Evolutionary conservation across 2,797 vertebrate genomes (phyloP).

Genomic region (Danio tinwini): DNA sequence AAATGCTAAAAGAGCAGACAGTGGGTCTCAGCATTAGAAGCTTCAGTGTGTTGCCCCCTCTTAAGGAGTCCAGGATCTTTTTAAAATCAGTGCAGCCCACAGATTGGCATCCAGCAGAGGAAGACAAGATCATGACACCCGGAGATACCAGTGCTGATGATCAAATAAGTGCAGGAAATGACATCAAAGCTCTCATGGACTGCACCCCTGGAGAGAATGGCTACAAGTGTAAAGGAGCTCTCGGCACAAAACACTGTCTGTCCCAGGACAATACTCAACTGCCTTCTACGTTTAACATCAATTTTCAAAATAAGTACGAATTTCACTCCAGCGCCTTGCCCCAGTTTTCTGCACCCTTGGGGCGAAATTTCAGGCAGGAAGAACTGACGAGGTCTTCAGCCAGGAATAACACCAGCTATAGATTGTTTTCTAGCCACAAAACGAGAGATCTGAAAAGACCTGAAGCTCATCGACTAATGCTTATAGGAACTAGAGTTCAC

Average conservation of each 20-base stretch:
- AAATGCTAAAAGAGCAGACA: slow-evolving; percentile 38
- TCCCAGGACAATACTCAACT: slow-evolving; percentile 62
- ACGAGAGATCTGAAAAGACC: slow-evolving; percentile 31
- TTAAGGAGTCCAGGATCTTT: slow-evolving; percentile 58
- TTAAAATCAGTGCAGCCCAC: slow-evolving; percentile 38
- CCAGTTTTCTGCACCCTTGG: slow-evolving; percentile 46
- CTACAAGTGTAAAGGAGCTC: background rate
- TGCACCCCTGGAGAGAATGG: slow-evolving; percentile 37
- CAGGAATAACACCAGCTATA: slow-evolving; percentile 41
- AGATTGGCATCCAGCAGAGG: background rate
- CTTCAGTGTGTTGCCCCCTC: slow-evolving; percentile 74
- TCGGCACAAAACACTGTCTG: slow-evolving; percentile 58
- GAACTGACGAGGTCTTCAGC: slow-evolving; percentile 37
- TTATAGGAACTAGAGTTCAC: slow-evolving; percentile 69
- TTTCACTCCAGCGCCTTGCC: slow-evolving; percentile 47
- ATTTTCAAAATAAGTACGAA: slow-evolving; percentile 58
- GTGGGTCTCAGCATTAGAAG: slow-evolving; percentile 66
- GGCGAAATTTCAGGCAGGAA: slow-evolving; percentile 63
- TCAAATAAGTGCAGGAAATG: slow-evolving; percentile 39
- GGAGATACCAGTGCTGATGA: slow-evolving; percentile 42
- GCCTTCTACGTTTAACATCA: slow-evolving; percentile 55
- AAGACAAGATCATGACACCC: slow-evolving; percentile 19
- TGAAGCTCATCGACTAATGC: slow-evolving; percentile 64
- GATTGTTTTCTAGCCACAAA: slow-evolving; percentile 40
- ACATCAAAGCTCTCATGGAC: slow-evolving; percentile 10